Conservation (phyloP, 92 coral and sea anemone species). For the Parazoanthus darwini region DNA sequence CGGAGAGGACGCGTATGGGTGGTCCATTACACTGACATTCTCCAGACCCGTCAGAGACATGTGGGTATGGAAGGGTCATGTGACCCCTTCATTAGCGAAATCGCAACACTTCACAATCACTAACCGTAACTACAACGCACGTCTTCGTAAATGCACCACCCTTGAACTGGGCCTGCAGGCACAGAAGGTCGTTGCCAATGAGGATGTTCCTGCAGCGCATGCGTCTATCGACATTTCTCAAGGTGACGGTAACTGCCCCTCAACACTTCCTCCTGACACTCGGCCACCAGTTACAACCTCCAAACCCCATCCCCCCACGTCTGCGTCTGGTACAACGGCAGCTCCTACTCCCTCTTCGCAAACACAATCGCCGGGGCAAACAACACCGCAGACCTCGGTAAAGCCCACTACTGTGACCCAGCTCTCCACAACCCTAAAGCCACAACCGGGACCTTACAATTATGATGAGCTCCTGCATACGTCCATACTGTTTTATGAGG, state of each 20-base stretch:
- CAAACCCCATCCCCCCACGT: background rate
- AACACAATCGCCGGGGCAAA: background rate
- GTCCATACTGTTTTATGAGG: constrained; percentile 95
- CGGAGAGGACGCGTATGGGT: constrained; percentile 53
- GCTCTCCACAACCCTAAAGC: constrained; percentile 1
- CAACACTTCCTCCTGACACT: constrained; percentile 14
- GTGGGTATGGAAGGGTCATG: constrained; percentile 43
- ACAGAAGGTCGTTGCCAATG: constrained; percentile 19
- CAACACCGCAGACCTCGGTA: background rate
- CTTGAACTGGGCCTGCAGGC: constrained; percentile 47
- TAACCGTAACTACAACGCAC: constrained; percentile 42
- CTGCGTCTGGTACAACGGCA: background rate
- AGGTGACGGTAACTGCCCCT: constrained; percentile 10
- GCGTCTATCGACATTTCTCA: constrained; percentile 20
- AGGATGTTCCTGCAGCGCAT: constrained; percentile 12
- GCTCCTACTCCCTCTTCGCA: background rate
- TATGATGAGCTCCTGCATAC: constrained; percentile 69
- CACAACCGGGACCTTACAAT: constrained; percentile 36
- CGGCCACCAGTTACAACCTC: background rate
- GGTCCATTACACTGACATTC: constrained; percentile 55
- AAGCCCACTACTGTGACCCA: background rate
- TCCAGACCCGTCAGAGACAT: constrained; percentile 37
- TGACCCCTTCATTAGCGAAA: constrained; percentile 28
- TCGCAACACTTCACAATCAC: constrained; percentile 29
- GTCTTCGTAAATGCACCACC: constrained; percentile 41